A percentile compares a stretch with the other conserved stretches of the same genome.
Conservation (phyloP, 2,888 invertebrate genomes). For the Agonopterix heracliana region DNA sequence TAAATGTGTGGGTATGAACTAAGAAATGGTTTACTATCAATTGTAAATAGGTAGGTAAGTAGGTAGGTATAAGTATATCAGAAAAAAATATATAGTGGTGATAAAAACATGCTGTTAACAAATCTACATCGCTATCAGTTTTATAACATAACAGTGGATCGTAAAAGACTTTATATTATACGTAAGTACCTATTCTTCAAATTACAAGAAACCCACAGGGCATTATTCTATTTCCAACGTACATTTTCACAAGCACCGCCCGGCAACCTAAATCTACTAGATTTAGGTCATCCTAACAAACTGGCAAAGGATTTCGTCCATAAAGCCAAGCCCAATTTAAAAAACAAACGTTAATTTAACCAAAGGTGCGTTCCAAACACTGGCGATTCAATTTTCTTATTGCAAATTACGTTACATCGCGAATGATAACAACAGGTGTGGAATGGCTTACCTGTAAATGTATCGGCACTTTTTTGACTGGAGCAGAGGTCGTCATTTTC, state of each 20-base stretch:
- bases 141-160: too few relatives aligned
- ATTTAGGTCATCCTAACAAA: slow-evolving; percentile 23
- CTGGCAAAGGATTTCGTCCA: slow-evolving; percentile 1
- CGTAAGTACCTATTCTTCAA: not conserved
- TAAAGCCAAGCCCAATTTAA: too few relatives aligned
- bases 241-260: slow-evolving; percentile 15
- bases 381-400: slow-evolving; percentile 16
- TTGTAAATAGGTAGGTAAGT: too few relatives aligned
- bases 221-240: slow-evolving; percentile 7
- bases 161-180: too few relatives aligned
- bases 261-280: slow-evolving; percentile 23
- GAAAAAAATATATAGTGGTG: too few relatives aligned
- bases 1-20: too few relatives aligned
- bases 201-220: not conserved
- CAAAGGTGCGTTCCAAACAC: slow-evolving; percentile 1
- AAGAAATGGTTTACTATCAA: too few relatives aligned
- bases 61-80: too few relatives aligned
- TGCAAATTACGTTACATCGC: slow-evolving; percentile 20
- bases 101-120: too few relatives aligned
- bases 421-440: slow-evolving; percentile 48
- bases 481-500: slow-evolving; percentile 79
- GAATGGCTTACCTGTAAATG: slow-evolving; percentile 87
- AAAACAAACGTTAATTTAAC: too few relatives aligned
- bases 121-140: too few relatives aligned
- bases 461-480: slow-evolving; percentile 96